These are phyloP conservation scores for Saimiri boliviensis DNA, from an alignment of 2,113 vertebrate species.

Conservation along the genomic window DNA sequence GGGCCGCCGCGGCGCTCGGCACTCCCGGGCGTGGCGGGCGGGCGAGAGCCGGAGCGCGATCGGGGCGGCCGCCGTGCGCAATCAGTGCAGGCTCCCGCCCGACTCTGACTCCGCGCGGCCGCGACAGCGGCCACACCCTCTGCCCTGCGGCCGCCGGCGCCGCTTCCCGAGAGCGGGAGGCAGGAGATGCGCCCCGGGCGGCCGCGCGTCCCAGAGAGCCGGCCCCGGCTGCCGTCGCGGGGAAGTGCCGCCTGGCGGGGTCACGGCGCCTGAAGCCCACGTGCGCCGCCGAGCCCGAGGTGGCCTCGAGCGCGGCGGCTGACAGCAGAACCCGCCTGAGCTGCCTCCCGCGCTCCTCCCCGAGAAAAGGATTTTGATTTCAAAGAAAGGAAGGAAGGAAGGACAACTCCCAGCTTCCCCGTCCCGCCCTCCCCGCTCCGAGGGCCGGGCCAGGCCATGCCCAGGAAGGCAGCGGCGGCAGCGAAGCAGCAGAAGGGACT, in stretches of 20 bases:
- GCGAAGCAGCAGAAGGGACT: conserved; percentile 64
- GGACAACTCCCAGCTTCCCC: conserved; percentile 77
- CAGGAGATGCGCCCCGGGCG: conserved; percentile 64
- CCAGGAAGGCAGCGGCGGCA: conserved; percentile 70
- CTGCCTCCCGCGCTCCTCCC: conserved; percentile 47
- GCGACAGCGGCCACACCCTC: conserved; percentile 79
- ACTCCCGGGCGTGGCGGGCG: conserved; percentile 57
- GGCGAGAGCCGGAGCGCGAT: not conserved
- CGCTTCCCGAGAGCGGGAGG: conserved; percentile 60
- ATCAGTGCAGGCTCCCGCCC: conserved; percentile 47
- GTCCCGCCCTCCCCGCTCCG: conserved; percentile 70
- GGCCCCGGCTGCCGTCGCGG: not conserved
- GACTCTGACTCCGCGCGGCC: conserved; percentile 42
- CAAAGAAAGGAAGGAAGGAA: conserved; percentile 77
- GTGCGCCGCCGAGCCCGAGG: conserved; percentile 52
- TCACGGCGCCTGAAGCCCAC: conserved; percentile 66
- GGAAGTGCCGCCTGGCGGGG: conserved; percentile 19
- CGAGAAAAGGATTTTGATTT: conserved; percentile 71
- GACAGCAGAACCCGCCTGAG: conserved; percentile 45
- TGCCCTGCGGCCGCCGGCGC: conserved; percentile 36
- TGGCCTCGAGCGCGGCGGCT: not conserved
- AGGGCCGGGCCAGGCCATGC: conserved; percentile 72
- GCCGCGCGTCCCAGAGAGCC: conserved; percentile 12
- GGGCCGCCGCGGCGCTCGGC: not conserved
- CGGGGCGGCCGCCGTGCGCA: conserved; percentile 22